These are phyloP conservation scores for Oligia latruncula DNA, from an alignment of 2,888 invertebrate species.

Conservation along the genomic window DNA sequence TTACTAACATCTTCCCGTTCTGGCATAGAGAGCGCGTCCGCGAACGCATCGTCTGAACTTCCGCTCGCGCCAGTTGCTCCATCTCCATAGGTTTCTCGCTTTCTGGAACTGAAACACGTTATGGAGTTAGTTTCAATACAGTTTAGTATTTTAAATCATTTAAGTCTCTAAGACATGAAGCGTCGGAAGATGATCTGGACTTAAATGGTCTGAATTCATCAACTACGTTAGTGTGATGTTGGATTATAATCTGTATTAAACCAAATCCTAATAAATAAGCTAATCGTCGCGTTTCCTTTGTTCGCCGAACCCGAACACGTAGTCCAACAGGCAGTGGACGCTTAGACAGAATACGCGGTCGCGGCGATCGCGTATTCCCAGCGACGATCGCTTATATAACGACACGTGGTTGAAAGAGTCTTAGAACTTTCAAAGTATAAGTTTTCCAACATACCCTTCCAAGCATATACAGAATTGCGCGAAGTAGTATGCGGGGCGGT, in stretches of 20 bases:
- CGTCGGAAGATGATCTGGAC: neutral
- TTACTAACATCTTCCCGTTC: conserved; percentile 89
- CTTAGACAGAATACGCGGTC: too few relatives aligned
- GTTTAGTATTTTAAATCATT: neutral
- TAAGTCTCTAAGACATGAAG: neutral
- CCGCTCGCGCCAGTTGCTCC: conserved; percentile 91
- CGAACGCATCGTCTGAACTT: conserved; percentile 90
- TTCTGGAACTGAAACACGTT: conserved; percentile 83
- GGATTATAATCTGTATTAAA: too few relatives aligned
- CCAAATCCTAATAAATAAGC: neutral
- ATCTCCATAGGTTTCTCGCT: conserved; percentile 91
- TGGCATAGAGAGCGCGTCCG: conserved; percentile 90
- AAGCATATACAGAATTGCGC: conserved; percentile 93
- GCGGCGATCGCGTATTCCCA: too few relatives aligned
- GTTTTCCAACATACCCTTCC: conserved; percentile 82
- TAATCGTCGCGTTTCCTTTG: neutral
- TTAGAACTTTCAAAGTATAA: too few relatives aligned
- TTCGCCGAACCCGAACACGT: neutral
- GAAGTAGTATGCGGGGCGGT: conserved; percentile 91
- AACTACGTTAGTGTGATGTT: neutral
- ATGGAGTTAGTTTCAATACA: neutral
- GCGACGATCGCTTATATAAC: too few relatives aligned
- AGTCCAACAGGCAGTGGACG: too few relatives aligned
- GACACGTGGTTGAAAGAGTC: too few relatives aligned
- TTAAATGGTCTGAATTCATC: neutral